Evolutionary conservation across 2,888 invertebrate genomes (phyloP).

Genomic region (Eustalomyia histrio): DNA sequence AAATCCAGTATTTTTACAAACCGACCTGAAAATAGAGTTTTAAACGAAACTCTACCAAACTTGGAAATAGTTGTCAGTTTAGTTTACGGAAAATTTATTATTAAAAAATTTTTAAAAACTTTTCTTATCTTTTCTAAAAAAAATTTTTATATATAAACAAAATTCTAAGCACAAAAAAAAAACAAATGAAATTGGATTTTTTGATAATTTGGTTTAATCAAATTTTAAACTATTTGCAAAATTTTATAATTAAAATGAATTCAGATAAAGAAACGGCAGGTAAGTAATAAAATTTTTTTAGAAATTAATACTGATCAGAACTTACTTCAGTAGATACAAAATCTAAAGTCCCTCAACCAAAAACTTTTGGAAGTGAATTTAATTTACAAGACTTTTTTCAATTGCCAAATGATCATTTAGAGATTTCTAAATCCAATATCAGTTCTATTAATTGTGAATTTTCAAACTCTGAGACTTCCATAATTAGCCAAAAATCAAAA

Average conservation of each 20-base stretch:
- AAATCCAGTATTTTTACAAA: no score
- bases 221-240: conserved; percentile 20
- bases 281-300: conserved; percentile 16
- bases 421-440: neutral
- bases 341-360: no score
- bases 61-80: neutral
- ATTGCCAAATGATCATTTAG: conserved; percentile 17
- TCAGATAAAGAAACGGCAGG: conserved; percentile 23
- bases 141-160: neutral
- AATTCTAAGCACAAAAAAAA: neutral
- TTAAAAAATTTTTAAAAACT: neutral
- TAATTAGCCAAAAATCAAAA: neutral
- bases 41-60: no score
- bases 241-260: conserved; percentile 29
- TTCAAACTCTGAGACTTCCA: neutral
- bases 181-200: neutral
- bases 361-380: neutral
- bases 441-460: conserved; percentile 3
- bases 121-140: neutral
- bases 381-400: conserved; percentile 43
- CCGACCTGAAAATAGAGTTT: no score
- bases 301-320: neutral
- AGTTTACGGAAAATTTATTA: neutral
- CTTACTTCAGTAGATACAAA: no score
- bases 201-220: neutral